phyloP scores from a whole-genome alignment of 1,140 invertebrate genomes.

The Drosophila subpulchrella region DNA sequence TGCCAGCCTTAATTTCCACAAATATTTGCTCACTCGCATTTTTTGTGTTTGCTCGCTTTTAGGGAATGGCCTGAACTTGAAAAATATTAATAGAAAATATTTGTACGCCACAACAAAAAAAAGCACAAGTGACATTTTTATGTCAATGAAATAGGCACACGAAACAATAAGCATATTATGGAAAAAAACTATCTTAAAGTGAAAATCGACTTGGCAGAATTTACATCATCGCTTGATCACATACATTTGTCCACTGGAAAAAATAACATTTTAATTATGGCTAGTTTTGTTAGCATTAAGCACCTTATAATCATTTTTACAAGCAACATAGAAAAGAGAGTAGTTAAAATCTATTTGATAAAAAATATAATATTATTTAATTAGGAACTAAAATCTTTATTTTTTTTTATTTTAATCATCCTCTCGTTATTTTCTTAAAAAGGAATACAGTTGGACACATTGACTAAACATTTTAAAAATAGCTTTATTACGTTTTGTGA shows the following conservation, averaged over 20 bases:
- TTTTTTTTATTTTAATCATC: background rate
- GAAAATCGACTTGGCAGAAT: conserved; percentile 46
- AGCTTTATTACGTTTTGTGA: background rate
- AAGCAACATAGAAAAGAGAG: too few species aligned
- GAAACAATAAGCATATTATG: conserved; percentile 20
- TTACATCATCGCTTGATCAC: conserved; percentile 46
- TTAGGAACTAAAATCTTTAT: background rate
- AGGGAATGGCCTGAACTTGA: conserved; percentile 26
- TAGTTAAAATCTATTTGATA: too few species aligned
- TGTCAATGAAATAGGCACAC: conserved; percentile 72
- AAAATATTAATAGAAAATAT: conserved; percentile 72
- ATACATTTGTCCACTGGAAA: background rate
- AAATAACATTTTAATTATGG: background rate
- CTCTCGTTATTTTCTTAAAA: too few species aligned
- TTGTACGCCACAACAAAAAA: conserved; percentile 33
- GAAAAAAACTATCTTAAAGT: conserved; percentile 16
- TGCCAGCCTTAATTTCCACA: conserved; percentile 67
- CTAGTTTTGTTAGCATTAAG: too few species aligned
- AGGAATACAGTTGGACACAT: too few species aligned
- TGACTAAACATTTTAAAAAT: background rate
- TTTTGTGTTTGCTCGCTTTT: conserved; percentile 17
- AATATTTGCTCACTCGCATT: conserved; percentile 59
- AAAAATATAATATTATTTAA: background rate
- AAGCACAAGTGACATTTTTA: conserved; percentile 70
- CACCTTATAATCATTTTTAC: too few species aligned